Conservation (phyloP, 2,113 vertebrate genomes). For the Manacus vitellinus region DNA sequence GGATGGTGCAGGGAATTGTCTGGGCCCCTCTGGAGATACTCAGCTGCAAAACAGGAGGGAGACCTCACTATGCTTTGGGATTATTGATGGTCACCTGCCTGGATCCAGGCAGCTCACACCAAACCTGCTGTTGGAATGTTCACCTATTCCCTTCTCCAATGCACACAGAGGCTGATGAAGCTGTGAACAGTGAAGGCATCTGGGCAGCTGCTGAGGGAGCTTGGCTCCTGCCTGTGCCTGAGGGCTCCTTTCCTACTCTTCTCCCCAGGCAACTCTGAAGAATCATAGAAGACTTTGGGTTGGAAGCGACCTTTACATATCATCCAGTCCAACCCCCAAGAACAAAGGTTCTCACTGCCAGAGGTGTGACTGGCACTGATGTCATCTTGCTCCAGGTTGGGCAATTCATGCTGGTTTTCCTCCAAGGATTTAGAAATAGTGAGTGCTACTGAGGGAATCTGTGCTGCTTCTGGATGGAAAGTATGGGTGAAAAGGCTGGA, state of each 20-base stretch:
- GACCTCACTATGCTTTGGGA: neutral
- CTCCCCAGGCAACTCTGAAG: neutral
- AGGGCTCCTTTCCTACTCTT: neutral
- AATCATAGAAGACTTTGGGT: neutral
- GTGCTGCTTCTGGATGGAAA: neutral
- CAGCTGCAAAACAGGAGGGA: neutral
- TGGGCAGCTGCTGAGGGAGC: neutral
- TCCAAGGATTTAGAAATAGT: neutral
- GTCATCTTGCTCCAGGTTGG: neutral
- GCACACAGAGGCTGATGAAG: neutral
- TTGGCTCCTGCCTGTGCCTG: neutral
- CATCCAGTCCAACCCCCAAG: neutral
- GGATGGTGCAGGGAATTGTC: neutral
- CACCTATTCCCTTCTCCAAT: neutral
- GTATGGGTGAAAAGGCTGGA: neutral
- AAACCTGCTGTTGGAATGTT: fast-evolving
- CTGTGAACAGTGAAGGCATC: neutral
- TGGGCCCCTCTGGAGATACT: neutral
- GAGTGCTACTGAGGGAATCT: neutral
- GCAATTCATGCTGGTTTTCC: neutral
- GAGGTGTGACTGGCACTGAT: neutral
- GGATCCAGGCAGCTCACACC: neutral
- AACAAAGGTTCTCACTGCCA: neutral
- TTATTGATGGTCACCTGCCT: fast-evolving
- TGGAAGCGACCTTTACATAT: neutral